Evolutionary conservation across 2,797 vertebrate species (phyloP).

Genomic region (Petrocephalus schoutedeni): DNA sequence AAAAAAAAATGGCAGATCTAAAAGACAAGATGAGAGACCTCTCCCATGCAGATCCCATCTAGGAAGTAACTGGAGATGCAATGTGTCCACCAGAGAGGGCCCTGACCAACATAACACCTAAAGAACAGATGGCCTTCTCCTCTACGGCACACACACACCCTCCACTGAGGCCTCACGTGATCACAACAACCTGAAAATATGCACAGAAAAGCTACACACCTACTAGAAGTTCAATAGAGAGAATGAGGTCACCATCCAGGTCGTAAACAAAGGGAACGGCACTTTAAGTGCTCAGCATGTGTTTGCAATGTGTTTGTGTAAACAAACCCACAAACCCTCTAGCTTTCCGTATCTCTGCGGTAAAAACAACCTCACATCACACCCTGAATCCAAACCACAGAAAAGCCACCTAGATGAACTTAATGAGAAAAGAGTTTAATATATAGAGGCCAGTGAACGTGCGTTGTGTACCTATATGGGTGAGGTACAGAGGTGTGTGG

Average conservation of each 20-base stretch:
- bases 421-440: background rate
- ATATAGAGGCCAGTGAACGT: too few relatives aligned
- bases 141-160: background rate
- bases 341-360: background rate
- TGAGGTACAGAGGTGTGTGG: too few relatives aligned
- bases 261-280: constrained; percentile 7
- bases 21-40: background rate
- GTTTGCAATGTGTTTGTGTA: background rate
- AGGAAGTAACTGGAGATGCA: constrained; percentile 12
- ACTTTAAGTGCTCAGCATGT: background rate
- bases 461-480: too few relatives aligned
- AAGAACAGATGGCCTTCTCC: background rate
- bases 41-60: constrained; percentile 16
- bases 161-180: background rate
- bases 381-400: background rate
- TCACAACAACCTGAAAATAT: constrained; percentile 4
- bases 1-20: background rate
- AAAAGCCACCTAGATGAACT: background rate
- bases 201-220: background rate
- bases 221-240: background rate
- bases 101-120: constrained; percentile 8
- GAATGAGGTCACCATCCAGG: background rate
- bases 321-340: background rate
- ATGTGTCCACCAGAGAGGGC: background rate
- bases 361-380: background rate